Evolutionary conservation across 2,797 vertebrate species (phyloP), one percentile per base, ranked within the genome.

Genomic region (Orientallactaga sibirica): DNA sequence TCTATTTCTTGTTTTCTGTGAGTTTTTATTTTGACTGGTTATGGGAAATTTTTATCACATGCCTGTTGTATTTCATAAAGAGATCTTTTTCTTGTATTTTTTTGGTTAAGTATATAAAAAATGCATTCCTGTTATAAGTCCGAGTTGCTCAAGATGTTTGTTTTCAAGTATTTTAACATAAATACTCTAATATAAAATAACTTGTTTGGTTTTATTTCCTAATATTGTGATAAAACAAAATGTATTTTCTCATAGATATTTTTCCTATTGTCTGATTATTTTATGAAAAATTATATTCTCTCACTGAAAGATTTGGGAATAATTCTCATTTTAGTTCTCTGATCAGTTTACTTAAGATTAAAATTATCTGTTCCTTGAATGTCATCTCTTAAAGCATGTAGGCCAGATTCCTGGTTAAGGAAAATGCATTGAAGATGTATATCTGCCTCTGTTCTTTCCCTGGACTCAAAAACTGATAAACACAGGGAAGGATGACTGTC

Each of bases 161-260:
- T 66, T 93, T 88, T 71, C 19, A 92, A 88, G 15, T 37, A 82
- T 66, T 83, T 93, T 96, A 37, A 83, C 24, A 80, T 85, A 85
- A 91, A 85, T 25, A 86, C 19, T 67, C 0, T 83, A 79, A 78
- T 81, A 15, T 8, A 80, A 86, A 70, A 11, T 19, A 76, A 93
- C 67, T 79, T 88, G 6, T 2, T 88, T 93, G 6, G 18, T 33
- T n/a, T 52, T 18, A 2, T 67, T 94, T 83, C 15, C 19, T 91
- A 43, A 92, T 62, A 90, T 62, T 94, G 55, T 62, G 15, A 52
- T 24, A 86, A 85, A 87, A 86, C 48, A 0, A n/a, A 76, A 66
- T 76, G 18, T 7, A 88, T 75, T 84, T 55, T 71, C 10, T 90
- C 27, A 27, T 15, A 85, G 67, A 25, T 68, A 79, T 64, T 73